Conservation (phyloP, 2,888 invertebrate species). For the Caenorhabditis plicata region DNA sequence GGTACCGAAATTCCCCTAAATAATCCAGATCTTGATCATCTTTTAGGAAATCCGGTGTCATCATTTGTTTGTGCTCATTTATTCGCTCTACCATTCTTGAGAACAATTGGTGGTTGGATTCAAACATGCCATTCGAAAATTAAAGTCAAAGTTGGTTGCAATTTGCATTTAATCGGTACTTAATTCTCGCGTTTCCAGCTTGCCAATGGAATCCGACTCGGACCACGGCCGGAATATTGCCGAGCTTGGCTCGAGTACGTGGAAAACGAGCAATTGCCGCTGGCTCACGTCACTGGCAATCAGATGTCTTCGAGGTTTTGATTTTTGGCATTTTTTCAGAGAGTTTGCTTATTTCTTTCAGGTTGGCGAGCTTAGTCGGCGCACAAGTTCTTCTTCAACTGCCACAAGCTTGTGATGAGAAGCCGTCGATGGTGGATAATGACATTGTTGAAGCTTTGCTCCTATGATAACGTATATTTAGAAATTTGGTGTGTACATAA, state of each 20-base stretch:
- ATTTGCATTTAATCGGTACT: too few relatives aligned
- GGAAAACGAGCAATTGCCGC: conserved; percentile 50
- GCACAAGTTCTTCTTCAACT: conserved; percentile 11
- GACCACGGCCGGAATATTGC: conserved; percentile 56
- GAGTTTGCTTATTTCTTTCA: too few relatives aligned
- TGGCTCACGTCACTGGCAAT: conserved; percentile 73
- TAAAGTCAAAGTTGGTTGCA: too few relatives aligned
- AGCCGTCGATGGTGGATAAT: conserved; percentile 20
- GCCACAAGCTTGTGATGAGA: conserved; percentile 8
- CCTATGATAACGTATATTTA: too few relatives aligned
- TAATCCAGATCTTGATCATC: too few relatives aligned
- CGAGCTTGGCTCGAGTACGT: conserved; percentile 36
- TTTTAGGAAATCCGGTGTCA: conserved; percentile 91
- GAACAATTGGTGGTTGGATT: conserved; percentile 31
- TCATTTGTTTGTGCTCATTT: conserved; percentile 70
- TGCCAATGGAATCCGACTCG: conserved; percentile 36
- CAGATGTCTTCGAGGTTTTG: conserved; percentile 82
- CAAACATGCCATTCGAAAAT: conserved; percentile 32
- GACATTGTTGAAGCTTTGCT: conserved; percentile 48
- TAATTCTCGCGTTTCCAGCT: too few relatives aligned
- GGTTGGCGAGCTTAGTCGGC: conserved; percentile 15
- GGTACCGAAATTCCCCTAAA: too few relatives aligned
- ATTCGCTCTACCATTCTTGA: conserved; percentile 53
- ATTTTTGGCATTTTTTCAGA: too few relatives aligned
- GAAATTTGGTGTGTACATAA: too few relatives aligned